Evolutionary conservation across 2,797 vertebrate species (phyloP), one percentile per base, ranked within the genome.

Genomic region (Sternarchorhynchus goeldii): DNA sequence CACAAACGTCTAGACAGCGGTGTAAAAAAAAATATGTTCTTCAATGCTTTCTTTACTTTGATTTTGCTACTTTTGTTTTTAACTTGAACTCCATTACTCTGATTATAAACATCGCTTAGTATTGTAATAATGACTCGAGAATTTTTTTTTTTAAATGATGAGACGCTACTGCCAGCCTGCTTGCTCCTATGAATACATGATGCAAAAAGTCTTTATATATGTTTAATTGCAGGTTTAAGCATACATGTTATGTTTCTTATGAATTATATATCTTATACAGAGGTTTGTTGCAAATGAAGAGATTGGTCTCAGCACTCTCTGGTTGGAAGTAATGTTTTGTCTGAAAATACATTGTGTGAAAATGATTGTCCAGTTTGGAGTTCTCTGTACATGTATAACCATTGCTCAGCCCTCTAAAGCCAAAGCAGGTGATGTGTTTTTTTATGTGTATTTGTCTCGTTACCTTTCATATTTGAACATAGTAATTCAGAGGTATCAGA

Each of bases 281-380:
- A 74, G 59, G 18, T 63, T 55, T 1, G 65, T 20, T 53, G 10
- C 7, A 20, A 1, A 4, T 32, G 20, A 50, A 63, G 34, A 16
- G 41, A 0, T 45, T 39, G n/a, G 4, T 18, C 18, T 77, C n/a
- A 39, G 8, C 39, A 6, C 16, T 34, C 45, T 50, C 45, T 50
- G 45, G 5, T 5, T 21, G 7, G 32, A 70, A 25, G 36, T 62
- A 31, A 18, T 2, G 64, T 29, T 29, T 64, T 29, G 45, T 60
- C 0, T 17, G 16, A 4, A 14, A 50, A 50, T 2, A 50, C 21
- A 14, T 31, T 45, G 7, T 39, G 34, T 55, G 73, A 57, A 59
- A 83, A 83, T 41, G 60, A 71, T 56, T 71, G 41, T 7, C 18
- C 20, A 5, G 18, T 34, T 20, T 34, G 55, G 73, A 34, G 59